Evolutionary conservation across 2,113 vertebrate species (phyloP).

Genomic region (Semnornis frantzii): DNA sequence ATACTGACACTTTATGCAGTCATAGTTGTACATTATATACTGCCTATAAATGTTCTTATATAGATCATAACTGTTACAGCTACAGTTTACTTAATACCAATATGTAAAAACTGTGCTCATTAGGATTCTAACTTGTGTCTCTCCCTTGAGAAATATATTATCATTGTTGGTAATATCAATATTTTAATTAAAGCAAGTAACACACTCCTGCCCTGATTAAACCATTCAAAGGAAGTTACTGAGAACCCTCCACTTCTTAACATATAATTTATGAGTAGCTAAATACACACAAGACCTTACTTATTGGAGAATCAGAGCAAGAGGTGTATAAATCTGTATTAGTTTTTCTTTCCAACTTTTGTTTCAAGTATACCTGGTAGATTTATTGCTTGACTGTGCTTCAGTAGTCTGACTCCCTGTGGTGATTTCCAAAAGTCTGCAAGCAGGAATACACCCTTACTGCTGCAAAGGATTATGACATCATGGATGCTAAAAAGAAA

Average conservation of each 20-base stretch:
- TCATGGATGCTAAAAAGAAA: constrained; percentile 54
- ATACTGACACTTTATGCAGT: not conserved
- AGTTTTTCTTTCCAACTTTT: constrained; percentile 17
- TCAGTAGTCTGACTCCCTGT: constrained; percentile 37
- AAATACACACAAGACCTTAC: not conserved
- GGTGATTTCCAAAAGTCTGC: constrained; percentile 47
- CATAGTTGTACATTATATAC: not conserved
- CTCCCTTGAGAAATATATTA: not conserved
- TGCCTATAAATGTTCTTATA: not conserved
- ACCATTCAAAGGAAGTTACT: not conserved
- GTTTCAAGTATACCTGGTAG: not conserved
- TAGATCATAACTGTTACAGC: not conserved
- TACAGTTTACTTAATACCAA: not conserved
- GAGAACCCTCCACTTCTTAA: not conserved
- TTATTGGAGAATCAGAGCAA: not conserved
- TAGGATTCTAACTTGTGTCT: not conserved
- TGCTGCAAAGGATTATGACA: constrained; percentile 67
- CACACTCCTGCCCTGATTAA: not conserved
- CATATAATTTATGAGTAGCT: not conserved
- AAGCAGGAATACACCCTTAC: constrained; percentile 22
- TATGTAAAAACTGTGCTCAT: not conserved
- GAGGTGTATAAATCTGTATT: constrained; percentile 30
- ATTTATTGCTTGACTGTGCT: constrained; percentile 48
- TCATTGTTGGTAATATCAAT: not conserved
- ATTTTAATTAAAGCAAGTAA: not conserved